Percentiles rank a stretch among this genome's conserved stretches.
Evolutionary conservation across 1,140 invertebrate species (phyloP).

Genomic region (Drosophila sproati): DNA sequence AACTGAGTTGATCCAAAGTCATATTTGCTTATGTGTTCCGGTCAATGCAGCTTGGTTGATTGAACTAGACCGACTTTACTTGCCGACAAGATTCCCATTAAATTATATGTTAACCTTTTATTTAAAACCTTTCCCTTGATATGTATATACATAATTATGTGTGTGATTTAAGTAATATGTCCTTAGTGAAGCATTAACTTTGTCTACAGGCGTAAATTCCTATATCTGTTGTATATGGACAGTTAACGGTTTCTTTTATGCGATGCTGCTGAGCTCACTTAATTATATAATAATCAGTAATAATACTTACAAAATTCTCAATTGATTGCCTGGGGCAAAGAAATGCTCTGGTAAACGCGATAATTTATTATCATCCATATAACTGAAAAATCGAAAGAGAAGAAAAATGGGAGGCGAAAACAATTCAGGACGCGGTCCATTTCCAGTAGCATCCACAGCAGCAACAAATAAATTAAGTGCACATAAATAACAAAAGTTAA

Average conservation of each 20-base stretch:
- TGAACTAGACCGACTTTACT: too few relatives aligned
- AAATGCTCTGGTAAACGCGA: constrained; percentile 69
- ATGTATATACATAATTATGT: too few relatives aligned
- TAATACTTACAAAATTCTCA: constrained; percentile 83
- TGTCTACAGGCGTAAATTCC: constrained; percentile 1
- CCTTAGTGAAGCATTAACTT: constrained; percentile 9
- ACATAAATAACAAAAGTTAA: constrained; percentile 78
- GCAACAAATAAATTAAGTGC: constrained; percentile 60
- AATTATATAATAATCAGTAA: constrained; percentile 20
- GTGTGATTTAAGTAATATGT: too few relatives aligned
- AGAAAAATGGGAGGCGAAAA: constrained; percentile 24
- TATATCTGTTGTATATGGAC: neutral
- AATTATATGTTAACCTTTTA: too few relatives aligned
- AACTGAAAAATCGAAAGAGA: constrained; percentile 60
- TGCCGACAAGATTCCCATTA: too few relatives aligned
- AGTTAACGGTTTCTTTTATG: constrained; percentile 8
- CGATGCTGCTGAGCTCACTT: neutral
- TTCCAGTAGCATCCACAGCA: constrained; percentile 13
- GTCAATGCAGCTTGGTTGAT: too few relatives aligned
- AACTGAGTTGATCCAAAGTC: too few relatives aligned
- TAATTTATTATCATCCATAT: constrained; percentile 84
- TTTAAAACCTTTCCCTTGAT: too few relatives aligned
- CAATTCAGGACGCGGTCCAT: constrained; percentile 7
- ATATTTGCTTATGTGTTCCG: too few relatives aligned
- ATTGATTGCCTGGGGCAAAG: constrained; percentile 79